Conservation (phyloP, 2,113 vertebrate species). For the Phalacrocorax pelagicus region DNA sequence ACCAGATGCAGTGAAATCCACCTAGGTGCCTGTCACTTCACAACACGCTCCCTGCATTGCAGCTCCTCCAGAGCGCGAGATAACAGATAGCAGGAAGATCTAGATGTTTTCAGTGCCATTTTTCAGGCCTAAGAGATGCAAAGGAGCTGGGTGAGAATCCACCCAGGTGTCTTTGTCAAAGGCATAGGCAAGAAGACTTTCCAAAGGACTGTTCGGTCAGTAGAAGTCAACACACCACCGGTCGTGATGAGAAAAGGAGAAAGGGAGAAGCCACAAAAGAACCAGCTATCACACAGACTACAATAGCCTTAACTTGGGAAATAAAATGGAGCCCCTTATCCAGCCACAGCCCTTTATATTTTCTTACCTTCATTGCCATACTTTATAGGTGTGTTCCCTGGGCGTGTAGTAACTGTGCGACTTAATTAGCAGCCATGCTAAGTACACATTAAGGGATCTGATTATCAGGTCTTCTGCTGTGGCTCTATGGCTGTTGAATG, state of each 20-base stretch:
- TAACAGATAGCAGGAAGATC: neutral
- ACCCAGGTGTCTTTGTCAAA: neutral
- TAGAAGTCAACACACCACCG: neutral
- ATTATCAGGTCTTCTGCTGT: neutral
- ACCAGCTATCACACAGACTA: neutral
- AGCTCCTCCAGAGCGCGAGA: neutral
- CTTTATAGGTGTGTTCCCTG: neutral
- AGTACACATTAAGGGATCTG: neutral
- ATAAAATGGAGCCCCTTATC: neutral
- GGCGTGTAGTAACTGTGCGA: fast-evolving
- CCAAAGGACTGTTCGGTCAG: neutral
- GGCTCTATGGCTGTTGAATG: neutral
- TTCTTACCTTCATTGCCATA: neutral
- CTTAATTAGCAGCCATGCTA: neutral
- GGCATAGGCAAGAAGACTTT: neutral
- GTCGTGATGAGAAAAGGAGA: neutral
- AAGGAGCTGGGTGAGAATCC: neutral
- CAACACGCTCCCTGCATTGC: neutral
- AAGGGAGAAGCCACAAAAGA: neutral
- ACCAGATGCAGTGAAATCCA: neutral
- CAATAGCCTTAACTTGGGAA: neutral
- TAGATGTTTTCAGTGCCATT: neutral
- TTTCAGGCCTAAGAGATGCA: neutral
- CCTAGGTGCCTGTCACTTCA: neutral
- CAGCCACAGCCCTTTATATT: neutral